phyloP scores from a whole-genome alignment of 2,113 vertebrate species.

The Scomber colias region DNA sequence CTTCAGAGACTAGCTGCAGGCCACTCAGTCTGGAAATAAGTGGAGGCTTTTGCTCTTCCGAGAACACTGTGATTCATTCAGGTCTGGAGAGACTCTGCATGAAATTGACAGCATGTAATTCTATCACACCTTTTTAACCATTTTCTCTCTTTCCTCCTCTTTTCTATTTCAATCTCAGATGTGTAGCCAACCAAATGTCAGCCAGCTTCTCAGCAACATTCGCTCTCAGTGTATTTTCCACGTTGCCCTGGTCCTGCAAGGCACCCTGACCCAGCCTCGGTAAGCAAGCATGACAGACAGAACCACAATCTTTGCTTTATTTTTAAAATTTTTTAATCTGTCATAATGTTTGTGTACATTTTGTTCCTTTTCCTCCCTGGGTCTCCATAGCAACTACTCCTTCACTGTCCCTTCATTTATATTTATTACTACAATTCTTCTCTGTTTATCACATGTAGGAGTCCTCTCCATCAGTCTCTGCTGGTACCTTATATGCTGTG shows the following conservation, averaged over 20 bases:
- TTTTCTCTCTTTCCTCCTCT: constrained; percentile 9
- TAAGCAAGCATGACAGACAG: constrained; percentile 67
- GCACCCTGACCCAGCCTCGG: constrained; percentile 95
- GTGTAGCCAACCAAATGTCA: constrained; percentile 97
- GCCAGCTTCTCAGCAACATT: constrained; percentile 99
- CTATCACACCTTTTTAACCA: background rate
- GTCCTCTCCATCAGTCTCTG: constrained; percentile 92
- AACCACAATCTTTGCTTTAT: background rate
- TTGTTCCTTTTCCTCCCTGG: constrained; percentile 33
- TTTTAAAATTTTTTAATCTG: background rate
- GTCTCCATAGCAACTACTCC: constrained; percentile 72
- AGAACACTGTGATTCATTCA: constrained; percentile 27
- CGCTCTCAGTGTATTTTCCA: constrained; percentile 99
- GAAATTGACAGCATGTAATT: constrained; percentile 29
- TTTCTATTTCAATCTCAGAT: constrained; percentile 83
- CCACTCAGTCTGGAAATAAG: constrained; percentile 28
- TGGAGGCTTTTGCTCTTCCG: background rate
- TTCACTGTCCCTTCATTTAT: constrained; percentile 36
- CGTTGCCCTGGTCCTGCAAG: constrained; percentile 95
- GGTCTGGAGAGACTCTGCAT: constrained; percentile 12
- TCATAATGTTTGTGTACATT: constrained; percentile 4
- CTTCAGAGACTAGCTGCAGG: constrained; percentile 21
- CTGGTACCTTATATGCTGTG: constrained; percentile 99
- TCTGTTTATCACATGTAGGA: constrained; percentile 80
- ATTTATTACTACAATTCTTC: constrained; percentile 18